Base-by-base conservation (phyloP, 2,888 invertebrate genomes). In the Pammene fasciana region DNA sequence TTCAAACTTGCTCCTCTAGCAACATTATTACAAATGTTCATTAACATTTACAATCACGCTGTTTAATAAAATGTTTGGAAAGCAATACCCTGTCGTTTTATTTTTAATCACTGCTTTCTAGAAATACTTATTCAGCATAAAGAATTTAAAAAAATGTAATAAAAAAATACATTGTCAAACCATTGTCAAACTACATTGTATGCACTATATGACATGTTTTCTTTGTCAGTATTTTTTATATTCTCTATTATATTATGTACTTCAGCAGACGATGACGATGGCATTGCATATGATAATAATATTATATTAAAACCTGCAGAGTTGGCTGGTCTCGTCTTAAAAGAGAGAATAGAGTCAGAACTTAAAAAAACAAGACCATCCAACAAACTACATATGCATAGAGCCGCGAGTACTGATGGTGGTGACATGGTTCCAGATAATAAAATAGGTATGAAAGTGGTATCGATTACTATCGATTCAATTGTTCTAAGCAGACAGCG, bases 261-360 rank as follows among this genome's bases (percentile, higher is more conserved):
- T 48, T 16, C 1, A 11, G 6, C 48, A 13, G 61, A 50, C 16
- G 48, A 60, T 14, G 46, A 36, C 14, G 36, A n/a, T 11, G 13
- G 5, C 7, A 14, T 38, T 5, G 73, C 64, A 50, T 74, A 78
- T 43, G 79, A 80, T 16, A 82, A 81, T 38, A 84, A 79, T 65
- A 46, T 83, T 8, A 59, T 81, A 2, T 72, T 86, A 34, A 81
- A 80, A 70, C 80, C 85, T 4, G 72, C 79, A 10, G 84, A 86
- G 52, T 72, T 87, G 13, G 79, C 85, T n/a, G 82, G 85, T 65
- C 76, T 85, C 13, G 78, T 87, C 6, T 67, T 79, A 64, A 71
- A 82, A 68, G 86, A 86, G 62, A 76, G 76, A 48, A 67, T 72
- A 38, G 76, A 75, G 72, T 73, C 65, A 11, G 71, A 72, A n/a